phyloP scores from a whole-genome alignment of 2,113 vertebrate genomes.

The Trochalopteron elliotii region DNA sequence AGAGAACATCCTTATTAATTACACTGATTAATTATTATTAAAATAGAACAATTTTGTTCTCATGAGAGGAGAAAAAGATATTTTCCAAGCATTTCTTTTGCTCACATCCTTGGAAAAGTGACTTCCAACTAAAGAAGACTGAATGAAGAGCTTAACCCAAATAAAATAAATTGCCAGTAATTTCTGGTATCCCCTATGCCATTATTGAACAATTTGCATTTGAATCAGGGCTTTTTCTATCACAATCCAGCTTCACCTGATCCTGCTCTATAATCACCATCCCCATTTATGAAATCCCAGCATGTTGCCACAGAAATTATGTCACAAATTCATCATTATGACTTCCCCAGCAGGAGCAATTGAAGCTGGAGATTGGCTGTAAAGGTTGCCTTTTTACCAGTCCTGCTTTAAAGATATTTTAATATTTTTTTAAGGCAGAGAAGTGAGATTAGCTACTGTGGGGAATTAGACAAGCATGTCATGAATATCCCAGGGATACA shows the following conservation, averaged over 20 bases:
- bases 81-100: constrained; percentile 1
- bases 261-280: constrained; percentile 64
- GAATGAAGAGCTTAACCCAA: constrained; percentile 64
- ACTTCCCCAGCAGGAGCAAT: constrained; percentile 66
- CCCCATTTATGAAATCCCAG: constrained; percentile 71
- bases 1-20: background rate
- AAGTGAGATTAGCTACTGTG: constrained; percentile 1
- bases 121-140: constrained; percentile 24
- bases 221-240: constrained; percentile 63
- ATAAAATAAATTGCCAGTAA: constrained; percentile 73
- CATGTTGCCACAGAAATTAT: constrained; percentile 61
- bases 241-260: constrained; percentile 70
- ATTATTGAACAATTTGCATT: constrained; percentile 71
- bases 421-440: constrained; percentile 10
- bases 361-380: constrained; percentile 36
- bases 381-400: constrained; percentile 52
- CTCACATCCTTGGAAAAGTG: background rate
- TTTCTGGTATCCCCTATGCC: constrained; percentile 67
- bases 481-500: constrained; percentile 41
- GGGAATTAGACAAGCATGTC: constrained; percentile 12
- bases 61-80: background rate
- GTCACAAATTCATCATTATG: constrained; percentile 65
- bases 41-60: constrained; percentile 26
- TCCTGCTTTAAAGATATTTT: constrained; percentile 31
- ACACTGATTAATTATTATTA: constrained; percentile 28